Conservation (phyloP, 2,113 vertebrate genomes). For the Poeciliopsis prolifica region DNA sequence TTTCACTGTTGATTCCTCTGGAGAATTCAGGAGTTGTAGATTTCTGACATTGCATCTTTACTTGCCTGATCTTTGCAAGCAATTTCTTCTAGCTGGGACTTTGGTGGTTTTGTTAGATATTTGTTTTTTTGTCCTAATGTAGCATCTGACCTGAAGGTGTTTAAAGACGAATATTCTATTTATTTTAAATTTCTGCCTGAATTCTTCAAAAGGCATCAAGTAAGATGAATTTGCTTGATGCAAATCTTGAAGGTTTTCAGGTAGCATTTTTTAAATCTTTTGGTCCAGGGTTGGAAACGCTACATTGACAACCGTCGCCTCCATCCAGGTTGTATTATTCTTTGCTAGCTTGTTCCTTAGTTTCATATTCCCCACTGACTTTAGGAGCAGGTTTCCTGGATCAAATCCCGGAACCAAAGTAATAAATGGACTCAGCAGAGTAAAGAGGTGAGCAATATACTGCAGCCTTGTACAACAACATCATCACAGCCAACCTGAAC, state of each 20-base stretch:
- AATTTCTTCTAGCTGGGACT: neutral
- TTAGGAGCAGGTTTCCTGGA: neutral
- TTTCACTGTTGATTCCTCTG: neutral
- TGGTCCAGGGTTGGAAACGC: no score
- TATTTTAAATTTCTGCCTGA: neutral
- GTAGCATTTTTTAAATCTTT: neutral
- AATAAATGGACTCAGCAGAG: neutral
- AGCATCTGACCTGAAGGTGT: neutral
- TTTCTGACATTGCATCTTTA: neutral
- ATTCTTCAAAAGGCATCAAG: neutral
- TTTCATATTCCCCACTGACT: neutral
- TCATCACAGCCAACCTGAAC: neutral
- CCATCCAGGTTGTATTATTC: no score
- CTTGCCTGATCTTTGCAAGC: neutral
- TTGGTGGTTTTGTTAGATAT: neutral
- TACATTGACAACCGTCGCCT: no score
- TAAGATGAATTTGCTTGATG: neutral
- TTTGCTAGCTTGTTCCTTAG: neutral
- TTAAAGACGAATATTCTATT: neutral
- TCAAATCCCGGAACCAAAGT: neutral
- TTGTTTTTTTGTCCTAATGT: neutral
- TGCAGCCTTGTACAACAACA: constrained; percentile 4
- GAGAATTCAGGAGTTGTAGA: neutral
- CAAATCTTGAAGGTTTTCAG: constrained; percentile 7
- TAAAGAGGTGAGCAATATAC: neutral